Evolutionary conservation across 2,113 vertebrate species (phyloP).

Genomic region (Ibidorhyncha struthersii): DNA sequence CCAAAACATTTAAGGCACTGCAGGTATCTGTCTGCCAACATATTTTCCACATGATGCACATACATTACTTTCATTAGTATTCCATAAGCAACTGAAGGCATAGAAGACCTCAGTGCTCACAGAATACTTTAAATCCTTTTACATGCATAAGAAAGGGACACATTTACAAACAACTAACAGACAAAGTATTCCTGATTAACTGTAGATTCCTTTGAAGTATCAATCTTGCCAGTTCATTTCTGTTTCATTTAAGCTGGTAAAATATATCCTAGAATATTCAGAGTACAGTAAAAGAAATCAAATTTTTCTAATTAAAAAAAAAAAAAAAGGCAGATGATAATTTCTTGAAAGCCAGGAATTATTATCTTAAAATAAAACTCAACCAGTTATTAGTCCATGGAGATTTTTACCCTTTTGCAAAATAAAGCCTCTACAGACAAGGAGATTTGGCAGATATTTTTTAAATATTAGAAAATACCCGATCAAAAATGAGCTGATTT

Average conservation of each 20-base stretch:
- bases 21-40: conserved; percentile 59
- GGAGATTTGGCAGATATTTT: background rate
- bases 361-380: background rate
- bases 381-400: background rate
- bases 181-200: background rate
- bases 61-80: conserved; percentile 35
- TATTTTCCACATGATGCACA: conserved; percentile 54
- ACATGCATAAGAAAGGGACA: conserved; percentile 9
- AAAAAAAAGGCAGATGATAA: background rate
- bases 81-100: conserved; percentile 17
- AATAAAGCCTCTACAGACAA: background rate
- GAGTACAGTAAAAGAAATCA: background rate
- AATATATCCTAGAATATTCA: background rate
- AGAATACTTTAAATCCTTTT: background rate
- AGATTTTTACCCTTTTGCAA: background rate
- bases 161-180: conserved; percentile 30
- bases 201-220: conserved; percentile 15
- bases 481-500: background rate
- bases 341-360: background rate
- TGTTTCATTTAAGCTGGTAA: background rate
- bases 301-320: background rate
- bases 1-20: conserved; percentile 50
- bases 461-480: background rate
- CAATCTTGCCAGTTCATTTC: background rate
- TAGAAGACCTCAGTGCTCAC: conserved; percentile 6